Evolutionary conservation across 1,140 invertebrate species (phyloP).

Genomic region (Brachionus angularis): DNA sequence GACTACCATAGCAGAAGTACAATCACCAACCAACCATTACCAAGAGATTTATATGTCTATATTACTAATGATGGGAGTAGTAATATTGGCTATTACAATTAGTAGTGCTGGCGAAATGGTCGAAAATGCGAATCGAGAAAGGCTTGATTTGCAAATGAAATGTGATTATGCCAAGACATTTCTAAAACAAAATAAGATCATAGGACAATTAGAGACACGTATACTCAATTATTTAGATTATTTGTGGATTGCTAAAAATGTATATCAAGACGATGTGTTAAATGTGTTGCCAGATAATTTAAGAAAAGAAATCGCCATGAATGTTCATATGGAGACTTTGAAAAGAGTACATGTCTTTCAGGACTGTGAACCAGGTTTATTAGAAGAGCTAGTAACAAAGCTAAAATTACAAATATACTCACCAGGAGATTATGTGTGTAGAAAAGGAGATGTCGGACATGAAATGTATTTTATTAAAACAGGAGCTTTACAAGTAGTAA

Average conservation of each 20-base stretch:
- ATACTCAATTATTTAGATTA: constrained; percentile 40
- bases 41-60: constrained; percentile 45
- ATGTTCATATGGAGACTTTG: constrained; percentile 39
- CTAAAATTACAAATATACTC: constrained; percentile 33
- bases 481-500: constrained; percentile 50
- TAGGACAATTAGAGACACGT: not conserved
- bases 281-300: constrained; percentile 31
- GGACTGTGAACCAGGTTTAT: constrained; percentile 38
- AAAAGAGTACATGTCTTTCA: constrained; percentile 38
- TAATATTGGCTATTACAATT: constrained; percentile 85
- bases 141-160: constrained; percentile 74
- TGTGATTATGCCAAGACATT: constrained; percentile 31
- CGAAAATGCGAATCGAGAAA: constrained; percentile 83
- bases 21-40: constrained; percentile 47
- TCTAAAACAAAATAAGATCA: constrained; percentile 15
- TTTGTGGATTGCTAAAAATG: constrained; percentile 39
- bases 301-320: constrained; percentile 37
- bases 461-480: constrained; percentile 56
- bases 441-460: constrained; percentile 26
- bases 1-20: constrained; percentile 73
- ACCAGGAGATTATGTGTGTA: constrained; percentile 42
- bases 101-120: constrained; percentile 90
- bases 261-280: constrained; percentile 19
- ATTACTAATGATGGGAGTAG: constrained; percentile 69
- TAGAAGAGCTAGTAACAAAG: constrained; percentile 36